phyloP scores from a whole-genome alignment of 2,797 vertebrate species.

The Decapterus maruadsi region DNA sequence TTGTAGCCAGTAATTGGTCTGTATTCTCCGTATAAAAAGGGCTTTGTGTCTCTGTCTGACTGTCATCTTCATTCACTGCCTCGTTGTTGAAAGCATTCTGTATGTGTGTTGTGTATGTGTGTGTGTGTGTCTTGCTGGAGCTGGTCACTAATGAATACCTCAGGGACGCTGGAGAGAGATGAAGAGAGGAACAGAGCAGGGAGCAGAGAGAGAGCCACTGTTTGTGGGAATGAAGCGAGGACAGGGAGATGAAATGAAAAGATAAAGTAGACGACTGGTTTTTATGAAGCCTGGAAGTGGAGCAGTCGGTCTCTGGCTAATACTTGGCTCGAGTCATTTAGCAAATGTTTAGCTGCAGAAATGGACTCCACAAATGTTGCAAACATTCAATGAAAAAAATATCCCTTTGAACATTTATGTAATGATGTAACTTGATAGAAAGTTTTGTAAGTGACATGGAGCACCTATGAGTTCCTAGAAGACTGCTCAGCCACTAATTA shows the following conservation, averaged over 20 bases:
- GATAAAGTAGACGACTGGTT: slow-evolving; percentile 7
- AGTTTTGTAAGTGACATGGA: neutral
- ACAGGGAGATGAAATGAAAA: slow-evolving; percentile 8
- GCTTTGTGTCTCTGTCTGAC: slow-evolving; percentile 9
- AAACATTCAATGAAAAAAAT: slow-evolving; percentile 12
- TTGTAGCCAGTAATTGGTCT: slow-evolving; percentile 24
- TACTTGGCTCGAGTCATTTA: slow-evolving; percentile 15
- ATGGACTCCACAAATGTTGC: slow-evolving; percentile 12
- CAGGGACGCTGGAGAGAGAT: slow-evolving; percentile 48
- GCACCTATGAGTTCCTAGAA: neutral
- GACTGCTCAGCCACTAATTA: neutral
- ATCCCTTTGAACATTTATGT: slow-evolving; percentile 25
- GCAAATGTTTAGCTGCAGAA: slow-evolving; percentile 26
- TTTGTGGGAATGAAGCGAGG: slow-evolving; percentile 7
- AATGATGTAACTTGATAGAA: neutral
- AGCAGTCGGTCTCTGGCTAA: slow-evolving; percentile 15
- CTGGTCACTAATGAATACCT: slow-evolving; percentile 73
- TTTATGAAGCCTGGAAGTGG: neutral
- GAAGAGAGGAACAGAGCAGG: slow-evolving; percentile 18
- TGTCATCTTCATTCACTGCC: slow-evolving; percentile 22
- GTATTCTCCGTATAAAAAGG: slow-evolving; percentile 7
- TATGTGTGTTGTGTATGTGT: neutral
- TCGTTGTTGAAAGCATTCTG: slow-evolving; percentile 8
- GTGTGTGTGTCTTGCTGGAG: slow-evolving; percentile 11
- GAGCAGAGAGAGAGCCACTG: slow-evolving; percentile 12